Base-by-base conservation (phyloP, 92 coral and sea anemone genomes). In the Actinernus sp. region DNA sequence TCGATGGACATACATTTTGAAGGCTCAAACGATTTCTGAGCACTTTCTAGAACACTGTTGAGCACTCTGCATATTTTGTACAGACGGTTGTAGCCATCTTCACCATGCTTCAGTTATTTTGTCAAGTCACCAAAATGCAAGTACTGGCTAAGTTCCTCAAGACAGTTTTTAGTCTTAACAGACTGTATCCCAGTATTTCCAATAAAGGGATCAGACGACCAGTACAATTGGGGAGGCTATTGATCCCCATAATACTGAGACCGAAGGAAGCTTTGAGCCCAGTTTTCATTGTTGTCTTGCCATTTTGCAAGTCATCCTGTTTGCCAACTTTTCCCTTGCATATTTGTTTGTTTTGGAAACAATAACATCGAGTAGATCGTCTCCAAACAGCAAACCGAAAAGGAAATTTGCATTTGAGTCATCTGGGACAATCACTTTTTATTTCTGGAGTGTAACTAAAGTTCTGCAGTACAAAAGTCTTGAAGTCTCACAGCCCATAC, bases 1-100 rank as follows among this genome's bases (percentile, higher is more conserved):
- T 65, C 61, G n/a, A 65, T 31, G 31, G 52, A 31, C 14, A 51
- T 55, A 12, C 52, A 49, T 65, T 66, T 66, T 3, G 61, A 66
- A 26, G 61, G 61, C 43, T 51, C n/a, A 14, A 32, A 66, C 34
- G 45, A 31, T 0, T 49, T 49, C 28, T 65, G 73, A 49, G 17
- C 14, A 18, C 50, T 65, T 7, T 65, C 48, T 36, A 49, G 28
- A 49, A 65, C 26, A 21, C 52, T 16, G 2, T 46, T 24, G 32
- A 54, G 51, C 17, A 68, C 3, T 31, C 55, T 18, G 20, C 55
- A 26, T 27, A 62, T 49, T 38, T 62, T 64, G 33, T 8, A 56
- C 1, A 52, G 71, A 8, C 55, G 19, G 21, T 74, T 64, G 11
- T 3, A 62, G 39, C 54, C 54, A 29, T 18, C 48, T n/a, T 73